Percentiles rank a stretch among this genome's conserved stretches.
These are phyloP conservation scores for Choreutis nemorana DNA, from an alignment of 2,888 invertebrate species.

Conservation along the genomic window DNA sequence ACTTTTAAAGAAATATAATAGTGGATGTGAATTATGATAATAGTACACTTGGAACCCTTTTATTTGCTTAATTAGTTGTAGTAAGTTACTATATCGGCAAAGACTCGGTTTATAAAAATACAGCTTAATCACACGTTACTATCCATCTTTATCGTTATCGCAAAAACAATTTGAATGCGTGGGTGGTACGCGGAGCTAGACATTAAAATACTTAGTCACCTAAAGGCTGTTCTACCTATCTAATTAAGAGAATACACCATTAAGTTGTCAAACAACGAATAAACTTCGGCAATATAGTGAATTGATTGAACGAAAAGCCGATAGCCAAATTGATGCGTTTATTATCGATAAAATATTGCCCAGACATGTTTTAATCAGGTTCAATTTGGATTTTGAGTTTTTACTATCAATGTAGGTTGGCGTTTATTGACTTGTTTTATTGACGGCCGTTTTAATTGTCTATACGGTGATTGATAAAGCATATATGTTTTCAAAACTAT, in stretches of 20 bases:
- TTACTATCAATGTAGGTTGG: not conserved
- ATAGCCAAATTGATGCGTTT: constrained; percentile 17
- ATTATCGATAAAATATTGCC: constrained; percentile 16
- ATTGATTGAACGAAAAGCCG: constrained; percentile 19
- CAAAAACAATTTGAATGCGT: constrained; percentile 30
- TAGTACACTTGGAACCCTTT: too few relatives aligned
- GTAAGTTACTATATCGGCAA: constrained; percentile 17
- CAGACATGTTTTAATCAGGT: constrained; percentile 12
- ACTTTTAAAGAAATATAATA: too few relatives aligned
- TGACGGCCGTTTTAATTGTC: not conserved
- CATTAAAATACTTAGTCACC: constrained; percentile 35
- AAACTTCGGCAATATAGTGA: constrained; percentile 25
- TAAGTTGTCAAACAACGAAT: constrained; percentile 38
- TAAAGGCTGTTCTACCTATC: constrained; percentile 23
- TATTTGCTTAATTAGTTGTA: too few relatives aligned
- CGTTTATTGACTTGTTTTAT: not conserved
- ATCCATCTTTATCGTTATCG: constrained; percentile 17
- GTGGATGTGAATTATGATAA: too few relatives aligned
- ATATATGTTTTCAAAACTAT: not conserved
- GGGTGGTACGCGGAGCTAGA: constrained; percentile 34
- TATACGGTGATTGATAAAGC: not conserved
- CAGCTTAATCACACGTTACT: constrained; percentile 26
- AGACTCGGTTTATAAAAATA: constrained; percentile 19
- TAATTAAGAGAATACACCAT: constrained; percentile 35
- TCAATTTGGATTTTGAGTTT: not conserved